phyloP scores from a whole-genome alignment of 2,888 invertebrate species.

The Cryptus viduatorius region DNA sequence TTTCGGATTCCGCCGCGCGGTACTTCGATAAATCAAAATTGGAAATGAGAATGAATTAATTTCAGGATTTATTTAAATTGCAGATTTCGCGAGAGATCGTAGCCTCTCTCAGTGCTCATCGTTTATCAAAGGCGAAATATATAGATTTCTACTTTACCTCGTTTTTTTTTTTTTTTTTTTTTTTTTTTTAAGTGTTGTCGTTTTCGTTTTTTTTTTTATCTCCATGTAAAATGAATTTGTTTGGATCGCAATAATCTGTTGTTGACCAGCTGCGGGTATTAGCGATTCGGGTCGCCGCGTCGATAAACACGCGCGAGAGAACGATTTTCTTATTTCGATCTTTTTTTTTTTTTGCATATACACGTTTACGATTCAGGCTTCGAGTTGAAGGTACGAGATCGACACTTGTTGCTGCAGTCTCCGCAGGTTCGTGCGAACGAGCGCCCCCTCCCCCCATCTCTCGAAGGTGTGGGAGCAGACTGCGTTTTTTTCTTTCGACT shows the following conservation, averaged over 20 bases:
- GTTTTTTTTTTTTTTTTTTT: slow-evolving; percentile 25
- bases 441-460: neutral
- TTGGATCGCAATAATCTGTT: neutral
- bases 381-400: slow-evolving; percentile 42
- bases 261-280: slow-evolving; percentile 5
- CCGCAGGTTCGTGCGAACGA: slow-evolving; percentile 48
- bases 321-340: neutral
- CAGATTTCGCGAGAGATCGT: slow-evolving; percentile 39
- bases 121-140: slow-evolving; percentile 56
- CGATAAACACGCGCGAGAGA: neutral
- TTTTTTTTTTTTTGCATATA: slow-evolving; percentile 3
- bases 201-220: slow-evolving; percentile 1
- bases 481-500: slow-evolving; percentile 31
- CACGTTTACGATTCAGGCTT: slow-evolving; percentile 13
- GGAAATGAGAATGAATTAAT: slow-evolving; percentile 67
- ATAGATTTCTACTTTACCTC: slow-evolving; percentile 13
- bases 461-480: slow-evolving; percentile 40
- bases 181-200: neutral
- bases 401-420: slow-evolving; percentile 62
- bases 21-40: slow-evolving; percentile 64
- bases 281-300: neutral
- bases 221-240: slow-evolving; percentile 8
- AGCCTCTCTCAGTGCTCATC: neutral
- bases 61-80: slow-evolving; percentile 59
- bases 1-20: slow-evolving; percentile 11